Conservation (phyloP, 2,113 vertebrate species). For the Cheilinus undulatus region DNA sequence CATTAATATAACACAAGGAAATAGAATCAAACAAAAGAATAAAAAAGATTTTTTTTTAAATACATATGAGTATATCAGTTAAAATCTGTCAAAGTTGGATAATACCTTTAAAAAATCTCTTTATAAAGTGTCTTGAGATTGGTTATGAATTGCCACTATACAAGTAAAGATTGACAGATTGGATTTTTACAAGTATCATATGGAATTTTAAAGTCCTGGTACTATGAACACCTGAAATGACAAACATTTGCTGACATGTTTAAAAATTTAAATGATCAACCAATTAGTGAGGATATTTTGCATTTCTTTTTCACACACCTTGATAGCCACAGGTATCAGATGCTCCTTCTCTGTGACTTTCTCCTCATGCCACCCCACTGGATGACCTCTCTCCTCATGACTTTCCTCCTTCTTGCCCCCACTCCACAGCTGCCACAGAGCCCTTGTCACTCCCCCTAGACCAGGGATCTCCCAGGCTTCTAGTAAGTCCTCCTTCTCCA, state of each 20-base stretch:
- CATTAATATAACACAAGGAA: too few relatives aligned
- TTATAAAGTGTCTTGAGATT: too few relatives aligned
- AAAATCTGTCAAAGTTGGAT: too few relatives aligned
- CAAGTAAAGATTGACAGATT: too few relatives aligned
- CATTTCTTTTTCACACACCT: slow-evolving; percentile 84
- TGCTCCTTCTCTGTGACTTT: slow-evolving; percentile 51
- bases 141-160: too few relatives aligned
- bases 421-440: slow-evolving; percentile 69
- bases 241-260: not conserved
- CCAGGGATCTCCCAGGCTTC: slow-evolving; percentile 86
- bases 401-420: slow-evolving; percentile 54
- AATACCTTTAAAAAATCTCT: too few relatives aligned
- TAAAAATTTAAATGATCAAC: not conserved
- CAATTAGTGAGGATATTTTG: not conserved
- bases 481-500: slow-evolving; percentile 73
- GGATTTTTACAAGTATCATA: too few relatives aligned
- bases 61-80: too few relatives aligned
- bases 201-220: too few relatives aligned
- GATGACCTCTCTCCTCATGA: slow-evolving; percentile 39
- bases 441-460: slow-evolving; percentile 73
- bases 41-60: too few relatives aligned
- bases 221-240: too few relatives aligned
- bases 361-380: slow-evolving; percentile 21
- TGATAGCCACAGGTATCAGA: slow-evolving; percentile 92
- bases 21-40: too few relatives aligned